These are phyloP conservation scores for Neolamprologus brichardi DNA, from an alignment of 2,113 vertebrate genomes.

Conservation along the genomic window DNA sequence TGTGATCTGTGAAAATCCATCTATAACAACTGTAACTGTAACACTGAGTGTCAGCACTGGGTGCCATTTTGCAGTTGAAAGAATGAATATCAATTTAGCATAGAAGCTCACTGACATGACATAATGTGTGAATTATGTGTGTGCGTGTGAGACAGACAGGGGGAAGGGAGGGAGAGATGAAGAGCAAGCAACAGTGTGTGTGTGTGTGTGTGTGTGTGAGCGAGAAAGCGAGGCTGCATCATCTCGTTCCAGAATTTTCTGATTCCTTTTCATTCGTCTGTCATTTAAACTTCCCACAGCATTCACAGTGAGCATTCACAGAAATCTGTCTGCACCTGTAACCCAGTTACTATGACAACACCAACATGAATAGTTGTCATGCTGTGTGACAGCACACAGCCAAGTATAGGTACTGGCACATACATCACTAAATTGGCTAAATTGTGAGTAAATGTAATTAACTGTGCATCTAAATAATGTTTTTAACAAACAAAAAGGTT, in stretches of 20 bases:
- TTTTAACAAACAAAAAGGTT: background rate
- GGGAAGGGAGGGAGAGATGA: background rate
- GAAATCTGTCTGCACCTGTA: conserved; percentile 30
- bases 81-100: background rate
- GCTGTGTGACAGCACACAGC: conserved; percentile 2
- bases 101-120: background rate
- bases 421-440: background rate
- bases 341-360: conserved; percentile 39
- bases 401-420: background rate
- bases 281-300: background rate
- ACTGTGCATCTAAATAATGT: background rate
- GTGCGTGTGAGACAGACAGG: background rate
- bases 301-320: background rate
- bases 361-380: background rate
- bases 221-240: background rate
- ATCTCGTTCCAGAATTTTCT: background rate
- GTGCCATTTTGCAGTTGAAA: background rate
- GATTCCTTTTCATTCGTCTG: background rate
- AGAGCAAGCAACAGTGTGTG: background rate
- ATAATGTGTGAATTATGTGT: background rate
- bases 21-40: background rate
- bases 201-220: background rate
- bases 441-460: background rate
- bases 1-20: background rate
- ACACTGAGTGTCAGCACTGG: background rate